Evolutionary conservation across 2,113 vertebrate species (phyloP), one percentile per base, ranked within the genome.

Genomic region (Salvelinus namaycush): DNA sequence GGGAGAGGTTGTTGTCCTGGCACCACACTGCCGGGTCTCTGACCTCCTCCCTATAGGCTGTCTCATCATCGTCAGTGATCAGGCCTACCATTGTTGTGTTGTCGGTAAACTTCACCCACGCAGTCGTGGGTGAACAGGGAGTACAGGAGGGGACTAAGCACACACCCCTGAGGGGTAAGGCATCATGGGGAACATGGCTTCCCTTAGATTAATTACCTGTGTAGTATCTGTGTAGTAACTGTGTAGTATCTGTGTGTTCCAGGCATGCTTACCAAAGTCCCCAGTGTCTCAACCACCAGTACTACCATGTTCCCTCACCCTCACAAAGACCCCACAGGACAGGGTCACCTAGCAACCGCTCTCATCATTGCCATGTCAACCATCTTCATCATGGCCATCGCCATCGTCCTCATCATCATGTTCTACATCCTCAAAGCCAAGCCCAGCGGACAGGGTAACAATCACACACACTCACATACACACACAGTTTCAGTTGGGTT

Each of bases 311-410:
- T 96, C 79, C 96, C 96, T 80, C 94, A 95, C 0, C 88, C 91
- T 75, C 93, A 95, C 68, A 98, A 97, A 97, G 97, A 97, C 86
- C 85, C 95, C 68, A 92, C 95, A 1, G 93, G 96, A 74, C 97
- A 99, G 89, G 95, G 96, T 71, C 98, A 99, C 88, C 90, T 99
- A 74, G 98, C 97, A 79, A 98, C 97, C 0, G 98, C 98, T 80
- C 95, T 99, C 70, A 97, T 99, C 79, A 98, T 99, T 2, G 98
- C 98, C 76, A 99, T 99, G 97, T 99, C 98, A 69, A 99, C 97
- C 75, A 98, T 99, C 89, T 99, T 99, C 87, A 98, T 99, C 91
- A 98, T 99, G 98, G 96, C 98, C 73, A 94, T 99, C 18, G 97
- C 97, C 77, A 99, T 99, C 3, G 97, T 99, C 73, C 95, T 99